Base-by-base conservation (phyloP, 2,888 invertebrate species). In the Acrobasis repandana region DNA sequence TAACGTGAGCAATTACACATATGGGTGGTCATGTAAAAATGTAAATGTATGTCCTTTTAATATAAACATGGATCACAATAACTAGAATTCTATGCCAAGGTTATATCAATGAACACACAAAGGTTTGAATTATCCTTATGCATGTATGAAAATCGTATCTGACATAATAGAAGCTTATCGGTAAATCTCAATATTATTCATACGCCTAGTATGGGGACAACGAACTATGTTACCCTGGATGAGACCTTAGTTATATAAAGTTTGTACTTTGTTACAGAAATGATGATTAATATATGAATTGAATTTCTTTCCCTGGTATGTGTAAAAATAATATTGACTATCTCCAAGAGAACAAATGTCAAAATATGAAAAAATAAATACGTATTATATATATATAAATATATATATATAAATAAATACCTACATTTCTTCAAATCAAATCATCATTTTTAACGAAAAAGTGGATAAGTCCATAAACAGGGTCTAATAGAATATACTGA, bases 81-180 rank as follows among this genome's bases (percentile, higher is more conserved):
- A 34, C 46, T 52, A 33, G 57, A 65, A 58, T 63, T 63, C 61
- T 62, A 62, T 66, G 64, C 63, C 66, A 64, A 64, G 63, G 63
- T 18, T 52, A 61, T 61, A 63, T 64, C 63, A 66, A 60, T 64
- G 14, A 65, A 10, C 56, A 62, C 48, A 62, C 63, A 65, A 62
- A 62, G 62, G 59, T 38, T 58, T 48, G 47, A 46, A 58, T 64
- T 64, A 64, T 65, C 62, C 65, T 65, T 63, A 61, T 61, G 49
- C 54, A 52, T 18, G 43, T 62, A 62, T 60, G 57, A 61, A 60
- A 59, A 63, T 63, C 57, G 33, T 60, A 61, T 56, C 47, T 51
- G 15, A 54, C 63, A 36, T 60, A 62, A 56, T 57, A 48, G 52
- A 54, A 11, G 46, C 57, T 61, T 67, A 64, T 67, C 65, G 51